phyloP scores from a whole-genome alignment of 2,888 invertebrate species.

The Dicycla oo region DNA sequence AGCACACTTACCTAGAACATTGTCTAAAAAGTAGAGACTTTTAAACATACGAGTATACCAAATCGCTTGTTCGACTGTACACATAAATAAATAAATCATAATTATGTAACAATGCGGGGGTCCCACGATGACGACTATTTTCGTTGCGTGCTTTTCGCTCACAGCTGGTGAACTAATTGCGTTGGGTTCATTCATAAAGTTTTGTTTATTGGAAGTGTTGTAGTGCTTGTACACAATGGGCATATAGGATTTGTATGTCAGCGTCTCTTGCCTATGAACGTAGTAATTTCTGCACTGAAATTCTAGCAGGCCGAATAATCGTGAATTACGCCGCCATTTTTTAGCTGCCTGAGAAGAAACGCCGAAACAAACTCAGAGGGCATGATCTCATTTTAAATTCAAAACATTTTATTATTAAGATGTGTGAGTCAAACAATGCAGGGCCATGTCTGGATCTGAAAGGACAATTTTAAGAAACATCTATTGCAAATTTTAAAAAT shows the following conservation, averaged over 20 bases:
- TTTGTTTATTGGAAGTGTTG: constrained; percentile 23
- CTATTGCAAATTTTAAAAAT: background rate
- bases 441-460: too few relatives aligned
- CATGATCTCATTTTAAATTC: too few relatives aligned
- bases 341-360: too few relatives aligned
- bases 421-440: too few relatives aligned
- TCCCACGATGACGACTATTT: constrained; percentile 59
- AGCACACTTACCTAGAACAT: too few relatives aligned
- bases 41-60: background rate
- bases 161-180: constrained; percentile 64
- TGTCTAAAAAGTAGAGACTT: background rate
- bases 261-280: background rate
- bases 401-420: too few relatives aligned
- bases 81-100: constrained; percentile 28
- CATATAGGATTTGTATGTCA: background rate
- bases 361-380: too few relatives aligned
- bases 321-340: too few relatives aligned
- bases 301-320: too few relatives aligned
- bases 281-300: too few relatives aligned
- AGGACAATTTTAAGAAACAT: too few relatives aligned
- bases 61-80: background rate
- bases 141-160: constrained; percentile 53
- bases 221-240: constrained; percentile 3
- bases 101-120: constrained; percentile 52
- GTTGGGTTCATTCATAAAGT: constrained; percentile 59